These are phyloP conservation scores for Karalla daura DNA, from an alignment of 2,797 vertebrate species.

Conservation along the genomic window DNA sequence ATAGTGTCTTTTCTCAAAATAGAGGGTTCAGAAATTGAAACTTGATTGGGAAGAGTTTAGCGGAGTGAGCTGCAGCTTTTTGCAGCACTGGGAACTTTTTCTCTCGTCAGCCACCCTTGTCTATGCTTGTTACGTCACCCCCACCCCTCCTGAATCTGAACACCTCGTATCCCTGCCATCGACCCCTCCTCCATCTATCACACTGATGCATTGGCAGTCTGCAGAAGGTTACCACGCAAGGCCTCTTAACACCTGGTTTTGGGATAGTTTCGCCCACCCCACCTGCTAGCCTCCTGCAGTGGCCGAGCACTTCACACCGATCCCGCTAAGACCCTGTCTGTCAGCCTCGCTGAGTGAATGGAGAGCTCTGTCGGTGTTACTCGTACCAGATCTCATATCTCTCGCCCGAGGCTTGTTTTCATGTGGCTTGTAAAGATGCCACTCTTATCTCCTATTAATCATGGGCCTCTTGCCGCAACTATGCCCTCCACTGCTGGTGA, in stretches of 20 bases:
- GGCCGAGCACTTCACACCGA: slow-evolving; percentile 63
- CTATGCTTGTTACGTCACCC: slow-evolving; percentile 49
- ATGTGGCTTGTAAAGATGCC: slow-evolving; percentile 65
- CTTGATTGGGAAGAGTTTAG: slow-evolving; percentile 27
- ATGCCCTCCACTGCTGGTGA: slow-evolving; percentile 66
- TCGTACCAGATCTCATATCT: slow-evolving; percentile 58
- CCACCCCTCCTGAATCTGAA: slow-evolving; percentile 29
- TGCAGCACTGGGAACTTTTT: slow-evolving; percentile 23
- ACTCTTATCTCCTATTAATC: slow-evolving; percentile 65
- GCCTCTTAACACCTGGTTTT: slow-evolving; percentile 74
- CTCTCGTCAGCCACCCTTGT: slow-evolving; percentile 62
- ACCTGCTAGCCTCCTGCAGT: slow-evolving; percentile 68
- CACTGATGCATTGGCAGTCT: slow-evolving; percentile 56
- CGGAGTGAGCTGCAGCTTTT: slow-evolving; percentile 44
- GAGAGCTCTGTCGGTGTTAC: slow-evolving; percentile 37
- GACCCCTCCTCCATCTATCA: slow-evolving; percentile 67
- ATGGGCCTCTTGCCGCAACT: slow-evolving; percentile 58
- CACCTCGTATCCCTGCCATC: slow-evolving; percentile 23
- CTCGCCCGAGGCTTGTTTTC: slow-evolving; percentile 59
- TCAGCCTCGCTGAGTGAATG: slow-evolving; percentile 70
- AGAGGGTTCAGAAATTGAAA: slow-evolving; percentile 10
- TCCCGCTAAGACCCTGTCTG: slow-evolving; percentile 66
- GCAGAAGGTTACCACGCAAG: slow-evolving; percentile 72
- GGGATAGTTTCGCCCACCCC: slow-evolving; percentile 55
- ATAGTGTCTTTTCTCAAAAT: too few relatives aligned